A percentile compares a stretch with the other conserved stretches of the same genome.
phyloP scores from a whole-genome alignment of 1,140 invertebrate genomes.

The Bombus impatiens region DNA sequence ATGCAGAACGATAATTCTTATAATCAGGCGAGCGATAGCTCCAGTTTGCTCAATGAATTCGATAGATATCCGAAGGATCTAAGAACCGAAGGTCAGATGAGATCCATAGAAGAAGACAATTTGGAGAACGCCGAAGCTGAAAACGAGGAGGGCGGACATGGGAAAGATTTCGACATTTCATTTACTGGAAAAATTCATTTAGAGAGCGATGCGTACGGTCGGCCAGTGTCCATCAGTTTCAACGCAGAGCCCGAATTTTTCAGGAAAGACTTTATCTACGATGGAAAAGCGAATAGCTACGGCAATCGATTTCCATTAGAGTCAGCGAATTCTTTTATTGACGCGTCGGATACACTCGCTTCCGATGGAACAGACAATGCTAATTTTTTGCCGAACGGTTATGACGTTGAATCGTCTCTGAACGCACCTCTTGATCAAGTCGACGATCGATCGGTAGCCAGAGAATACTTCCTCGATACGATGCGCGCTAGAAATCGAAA shows the following conservation, averaged over 20 bases:
- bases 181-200: conserved; percentile 67
- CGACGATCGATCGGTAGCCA: neutral
- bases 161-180: conserved; percentile 63
- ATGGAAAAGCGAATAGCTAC: conserved; percentile 1
- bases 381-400: conserved; percentile 19
- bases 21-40: neutral
- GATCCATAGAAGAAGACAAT: neutral
- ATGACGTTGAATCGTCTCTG: neutral
- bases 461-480: neutral
- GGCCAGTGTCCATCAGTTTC: conserved; percentile 63
- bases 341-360: conserved; percentile 3
- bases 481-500: neutral
- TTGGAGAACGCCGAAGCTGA: neutral
- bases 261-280: neutral
- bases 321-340: neutral
- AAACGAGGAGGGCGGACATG: neutral
- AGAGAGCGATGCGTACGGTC: conserved; percentile 51
- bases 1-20: neutral
- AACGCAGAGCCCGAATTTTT: conserved; percentile 49
- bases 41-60: neutral
- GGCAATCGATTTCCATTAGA: conserved; percentile 31
- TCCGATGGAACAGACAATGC: conserved; percentile 1
- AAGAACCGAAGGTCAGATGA: neutral
- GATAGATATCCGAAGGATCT: neutral
- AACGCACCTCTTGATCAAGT: neutral